Evolutionary conservation across 2,888 invertebrate species (phyloP), one percentile per base, ranked within the genome.

Genomic region (Sminthurinus aureus): DNA sequence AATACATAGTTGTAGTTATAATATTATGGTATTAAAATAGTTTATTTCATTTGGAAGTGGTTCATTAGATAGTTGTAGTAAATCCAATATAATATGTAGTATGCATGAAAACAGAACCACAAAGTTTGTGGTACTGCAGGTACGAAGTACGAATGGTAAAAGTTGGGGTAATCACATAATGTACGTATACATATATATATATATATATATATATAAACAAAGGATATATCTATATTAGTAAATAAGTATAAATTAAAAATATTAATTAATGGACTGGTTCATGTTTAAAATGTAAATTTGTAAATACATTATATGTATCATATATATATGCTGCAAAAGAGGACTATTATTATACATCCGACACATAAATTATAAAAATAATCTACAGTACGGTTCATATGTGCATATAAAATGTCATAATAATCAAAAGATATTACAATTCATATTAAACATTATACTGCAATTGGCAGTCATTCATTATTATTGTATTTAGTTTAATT

Each of bases 231-330:
- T 9, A 71, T 71, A 71, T 8, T 24, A 71, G 15, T 13, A 71
- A 26, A 71, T 71, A 71, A 71, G 8, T 24, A 67, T 67, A 67
- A 20, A 67, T 67, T 67, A 22, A 20, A 67, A 67, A 24, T 26
- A 71, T 13, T 13, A 69, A 71, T 13, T 13, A 69, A 69, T 24
- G 71, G 71, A 71, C 71, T 71, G 71, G 71, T 71, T 71, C 71
- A 71, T 71, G 20, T 71, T 22, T 71, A 71, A 22, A 71, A 15
- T 22, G 69, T 69, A 69, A 22, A 71, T 71, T 13, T 71, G 24
- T 24, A 26, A 22, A 71, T 71, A 58, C 52, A 52, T 52, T 58
- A 58, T 58, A 58, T 58, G 9, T 13, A 18, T 11, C 58, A 15
- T 58, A 58, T 58, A 58, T 58, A 52, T 9, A 38, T 38, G 38